Evolutionary conservation across 2,797 vertebrate genomes (phyloP).

Genomic region (Manis crassicaudata): DNA sequence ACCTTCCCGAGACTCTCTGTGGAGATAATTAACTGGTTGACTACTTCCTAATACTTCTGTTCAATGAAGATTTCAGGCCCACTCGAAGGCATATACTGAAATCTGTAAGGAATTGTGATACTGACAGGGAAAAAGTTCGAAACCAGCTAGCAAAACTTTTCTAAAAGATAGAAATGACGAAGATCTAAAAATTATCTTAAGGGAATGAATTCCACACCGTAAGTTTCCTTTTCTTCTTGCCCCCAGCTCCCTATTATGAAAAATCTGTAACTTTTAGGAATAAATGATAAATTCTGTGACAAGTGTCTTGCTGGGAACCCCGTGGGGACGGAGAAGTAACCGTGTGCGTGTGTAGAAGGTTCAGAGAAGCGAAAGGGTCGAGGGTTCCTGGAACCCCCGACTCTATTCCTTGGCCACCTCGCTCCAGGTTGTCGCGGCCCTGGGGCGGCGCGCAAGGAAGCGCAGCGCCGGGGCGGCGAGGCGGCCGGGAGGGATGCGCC

Average conservation of each 20-base stretch:
- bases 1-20: not conserved
- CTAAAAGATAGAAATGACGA: not conserved
- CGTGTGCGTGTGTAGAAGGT: not conserved
- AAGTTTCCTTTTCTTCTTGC: not conserved
- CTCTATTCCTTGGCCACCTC: not conserved
- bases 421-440: not conserved
- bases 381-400: not conserved
- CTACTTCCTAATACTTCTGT: not conserved
- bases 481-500: conserved; percentile 28
- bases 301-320: not conserved
- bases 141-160: conserved; percentile 52
- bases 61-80: not conserved
- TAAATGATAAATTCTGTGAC: conserved; percentile 5
- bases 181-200: not conserved
- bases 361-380: not conserved
- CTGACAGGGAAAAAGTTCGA: not conserved
- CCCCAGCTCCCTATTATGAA: not conserved
- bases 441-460: not conserved
- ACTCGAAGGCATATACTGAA: not conserved
- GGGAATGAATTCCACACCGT: not conserved
- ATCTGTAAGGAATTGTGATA: not conserved
- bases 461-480: not conserved
- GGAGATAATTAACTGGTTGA: not conserved
- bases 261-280: not conserved
- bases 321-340: not conserved